Conservation (phyloP, 2,113 vertebrate genomes). For the Periophthalmus modestus region DNA sequence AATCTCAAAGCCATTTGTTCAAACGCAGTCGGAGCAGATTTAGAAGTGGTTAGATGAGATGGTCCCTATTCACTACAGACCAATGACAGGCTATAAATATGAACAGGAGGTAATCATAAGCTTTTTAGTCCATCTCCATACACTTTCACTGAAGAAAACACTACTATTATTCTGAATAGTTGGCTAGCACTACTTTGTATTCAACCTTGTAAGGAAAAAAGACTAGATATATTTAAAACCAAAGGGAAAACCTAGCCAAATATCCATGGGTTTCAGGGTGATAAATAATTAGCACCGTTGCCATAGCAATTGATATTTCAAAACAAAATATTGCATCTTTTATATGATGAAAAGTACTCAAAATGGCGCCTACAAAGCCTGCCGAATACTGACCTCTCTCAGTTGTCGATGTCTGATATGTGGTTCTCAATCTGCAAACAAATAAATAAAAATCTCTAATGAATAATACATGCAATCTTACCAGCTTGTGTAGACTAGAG, state of each 20-base stretch:
- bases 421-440: slow-evolving; percentile 72
- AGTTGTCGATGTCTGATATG: slow-evolving; percentile 79
- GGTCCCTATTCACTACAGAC: slow-evolving; percentile 17
- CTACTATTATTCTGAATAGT: background rate
- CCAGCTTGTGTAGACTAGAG: background rate
- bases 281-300: no score
- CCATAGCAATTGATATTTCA: no score
- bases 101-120: slow-evolving; percentile 18
- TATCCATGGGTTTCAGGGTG: no score
- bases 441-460: slow-evolving; percentile 19
- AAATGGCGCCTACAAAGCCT: background rate
- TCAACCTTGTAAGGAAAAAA: background rate
- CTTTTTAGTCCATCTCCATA: background rate
- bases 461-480: background rate
- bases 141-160: slow-evolving; percentile 8
- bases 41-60: slow-evolving; percentile 44
- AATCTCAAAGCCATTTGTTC: slow-evolving; percentile 46
- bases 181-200: background rate
- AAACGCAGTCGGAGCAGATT: slow-evolving; percentile 34
- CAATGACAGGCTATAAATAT: slow-evolving; percentile 31
- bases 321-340: no score
- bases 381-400: slow-evolving; percentile 62
- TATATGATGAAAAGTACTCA: no score
- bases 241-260: no score
- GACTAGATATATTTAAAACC: no score